A percentile compares a stretch with the other conserved stretches of the same genome.
These are phyloP conservation scores for Zoanthus sansibaricus DNA, from an alignment of 92 coral and sea anemone genomes.

Conservation along the genomic window DNA sequence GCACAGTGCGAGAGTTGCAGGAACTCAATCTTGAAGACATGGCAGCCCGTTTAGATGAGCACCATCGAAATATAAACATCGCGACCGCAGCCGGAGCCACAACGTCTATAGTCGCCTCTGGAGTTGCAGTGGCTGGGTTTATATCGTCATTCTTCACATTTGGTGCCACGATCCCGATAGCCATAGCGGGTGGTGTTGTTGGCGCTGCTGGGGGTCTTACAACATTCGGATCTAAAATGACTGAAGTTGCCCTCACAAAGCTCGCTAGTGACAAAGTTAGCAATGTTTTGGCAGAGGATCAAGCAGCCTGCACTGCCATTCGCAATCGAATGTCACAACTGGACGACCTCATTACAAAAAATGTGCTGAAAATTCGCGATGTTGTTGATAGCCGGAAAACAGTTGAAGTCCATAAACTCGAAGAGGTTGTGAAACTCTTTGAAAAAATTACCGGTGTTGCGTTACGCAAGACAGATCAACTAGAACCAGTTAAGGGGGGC, in stretches of 20 bases:
- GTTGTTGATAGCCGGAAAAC: conserved; percentile 19
- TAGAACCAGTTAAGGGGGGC: conserved; percentile 64
- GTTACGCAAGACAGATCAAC: conserved; percentile 56
- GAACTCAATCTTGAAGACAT: conserved; percentile 62
- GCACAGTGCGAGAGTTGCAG: conserved; percentile 63
- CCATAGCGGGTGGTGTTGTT: conserved; percentile 62
- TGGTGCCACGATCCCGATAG: conserved; percentile 72
- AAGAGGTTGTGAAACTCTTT: conserved; percentile 57
- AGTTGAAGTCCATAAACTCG: conserved; percentile 42
- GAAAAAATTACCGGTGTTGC: conserved; percentile 62
- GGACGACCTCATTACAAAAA: conserved; percentile 50
- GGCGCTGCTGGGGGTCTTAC: conserved; percentile 75
- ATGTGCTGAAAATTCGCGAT: conserved; percentile 60
- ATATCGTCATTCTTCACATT: conserved; percentile 68
- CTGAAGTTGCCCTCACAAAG: conserved; percentile 54
- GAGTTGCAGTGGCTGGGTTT: conserved; percentile 70
- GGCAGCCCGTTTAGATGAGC: conserved; percentile 50
- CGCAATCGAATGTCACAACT: conserved; percentile 56
- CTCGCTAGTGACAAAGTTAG: conserved; percentile 62
- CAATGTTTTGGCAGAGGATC: conserved; percentile 61
- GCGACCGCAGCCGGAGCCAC: conserved; percentile 75
- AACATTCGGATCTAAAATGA: conserved; percentile 71
- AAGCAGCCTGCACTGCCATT: conserved; percentile 57
- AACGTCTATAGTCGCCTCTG: conserved; percentile 69
- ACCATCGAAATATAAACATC: conserved; percentile 66